Conservation (phyloP, 2,113 vertebrate species). For the Jacana jacana region DNA sequence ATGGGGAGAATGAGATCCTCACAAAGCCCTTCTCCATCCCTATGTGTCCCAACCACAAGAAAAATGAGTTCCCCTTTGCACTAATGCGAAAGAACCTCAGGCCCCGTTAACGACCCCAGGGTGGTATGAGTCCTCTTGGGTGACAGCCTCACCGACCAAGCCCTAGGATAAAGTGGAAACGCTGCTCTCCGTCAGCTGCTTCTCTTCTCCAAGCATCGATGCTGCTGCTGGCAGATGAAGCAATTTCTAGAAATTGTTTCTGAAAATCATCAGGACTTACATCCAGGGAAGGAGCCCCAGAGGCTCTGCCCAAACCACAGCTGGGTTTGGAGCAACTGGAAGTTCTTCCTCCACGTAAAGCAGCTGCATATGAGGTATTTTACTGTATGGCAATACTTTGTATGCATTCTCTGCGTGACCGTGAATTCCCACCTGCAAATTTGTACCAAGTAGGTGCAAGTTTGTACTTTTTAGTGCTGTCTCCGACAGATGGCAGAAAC, state of each 20-base stretch:
- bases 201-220: neutral
- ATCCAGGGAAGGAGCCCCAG: neutral
- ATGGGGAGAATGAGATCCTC: rapidly evolving
- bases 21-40: rapidly evolving
- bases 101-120: neutral
- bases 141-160: neutral
- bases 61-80: neutral
- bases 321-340: neutral
- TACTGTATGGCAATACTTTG: no score
- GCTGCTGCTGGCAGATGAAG: neutral
- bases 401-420: neutral
- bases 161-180: neutral
- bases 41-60: rapidly evolving
- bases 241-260: neutral
- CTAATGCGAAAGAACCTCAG: neutral
- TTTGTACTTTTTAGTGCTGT: neutral
- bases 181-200: neutral
- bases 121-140: neutral
- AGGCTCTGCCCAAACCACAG: rapidly evolving
- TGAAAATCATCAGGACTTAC: neutral
- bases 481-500: neutral
- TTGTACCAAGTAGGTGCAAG: neutral
- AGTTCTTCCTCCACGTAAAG: neutral
- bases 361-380: rapidly evolving
- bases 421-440: neutral